Percentiles rank a stretch among this genome's conserved stretches.
phyloP scores from a whole-genome alignment of 2,113 vertebrate genomes.

The Syngnathoides biaculeatus region DNA sequence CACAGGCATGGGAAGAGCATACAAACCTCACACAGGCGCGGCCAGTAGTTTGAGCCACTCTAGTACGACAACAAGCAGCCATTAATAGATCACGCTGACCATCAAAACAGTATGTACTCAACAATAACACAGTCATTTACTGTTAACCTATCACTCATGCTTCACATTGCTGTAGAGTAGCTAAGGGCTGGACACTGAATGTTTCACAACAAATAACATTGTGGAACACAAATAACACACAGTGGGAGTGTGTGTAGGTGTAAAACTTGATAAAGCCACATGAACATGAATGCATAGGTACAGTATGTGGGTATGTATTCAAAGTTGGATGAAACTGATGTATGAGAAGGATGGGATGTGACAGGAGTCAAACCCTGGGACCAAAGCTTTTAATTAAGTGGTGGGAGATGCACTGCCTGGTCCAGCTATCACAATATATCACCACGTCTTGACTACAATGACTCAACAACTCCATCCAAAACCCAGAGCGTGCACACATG shows the following conservation, averaged over 20 bases:
- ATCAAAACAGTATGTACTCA: conserved; percentile 1
- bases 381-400: conserved; percentile 51
- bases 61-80: too few species aligned
- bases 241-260: conserved; percentile 22
- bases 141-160: conserved; percentile 12
- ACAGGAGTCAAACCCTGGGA: conserved; percentile 22
- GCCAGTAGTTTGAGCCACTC: too few species aligned
- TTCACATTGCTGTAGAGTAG: conserved; percentile 15
- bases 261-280: conserved; percentile 4
- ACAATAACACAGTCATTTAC: conserved; percentile 7
- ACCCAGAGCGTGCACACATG: background rate
- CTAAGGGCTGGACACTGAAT: conserved; percentile 14
- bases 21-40: too few species aligned
- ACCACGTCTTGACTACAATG: conserved; percentile 26
- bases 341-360: conserved; percentile 32
- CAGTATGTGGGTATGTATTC: conserved; percentile 15
- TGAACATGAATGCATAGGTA: conserved; percentile 3
- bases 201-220: conserved; percentile 5
- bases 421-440: conserved; percentile 37
- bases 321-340: conserved; percentile 25
- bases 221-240: conserved; percentile 19
- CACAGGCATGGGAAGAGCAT: too few species aligned
- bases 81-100: background rate
- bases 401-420: conserved; percentile 27
- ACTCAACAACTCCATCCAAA: conserved; percentile 21